Evolutionary conservation across 1,140 invertebrate genomes (phyloP).

Genomic region (Maconellicoccus hirsutus): DNA sequence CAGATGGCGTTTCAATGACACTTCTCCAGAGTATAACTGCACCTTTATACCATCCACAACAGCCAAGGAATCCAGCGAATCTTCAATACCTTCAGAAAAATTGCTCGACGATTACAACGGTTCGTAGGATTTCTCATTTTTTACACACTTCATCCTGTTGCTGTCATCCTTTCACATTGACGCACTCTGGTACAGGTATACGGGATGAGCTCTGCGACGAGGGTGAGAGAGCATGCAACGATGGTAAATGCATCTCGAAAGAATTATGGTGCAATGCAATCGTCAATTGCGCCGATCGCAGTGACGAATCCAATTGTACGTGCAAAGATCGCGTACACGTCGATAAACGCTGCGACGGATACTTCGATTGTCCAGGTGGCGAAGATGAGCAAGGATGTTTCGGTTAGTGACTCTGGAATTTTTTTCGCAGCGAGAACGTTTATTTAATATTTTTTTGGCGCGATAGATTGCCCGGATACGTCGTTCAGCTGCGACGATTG

Average conservation of each 20-base stretch:
- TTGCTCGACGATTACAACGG: no score
- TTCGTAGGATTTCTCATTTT: no score
- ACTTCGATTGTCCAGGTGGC: constrained; percentile 52
- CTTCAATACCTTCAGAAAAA: no score
- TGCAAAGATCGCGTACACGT: constrained; percentile 51
- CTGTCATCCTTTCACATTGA: no score
- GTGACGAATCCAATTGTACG: constrained; percentile 64
- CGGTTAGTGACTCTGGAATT: constrained; percentile 40
- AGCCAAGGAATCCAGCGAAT: no score
- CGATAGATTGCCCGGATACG: constrained; percentile 47
- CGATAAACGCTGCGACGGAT: constrained; percentile 63
- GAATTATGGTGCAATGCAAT: constrained; percentile 56
- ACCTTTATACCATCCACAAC: no score
- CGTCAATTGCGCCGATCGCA: constrained; percentile 60
- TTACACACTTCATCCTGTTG: no score
- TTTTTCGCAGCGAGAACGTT: not conserved
- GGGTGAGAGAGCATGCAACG: not conserved
- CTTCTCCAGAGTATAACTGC: no score
- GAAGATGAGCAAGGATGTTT: constrained; percentile 67
- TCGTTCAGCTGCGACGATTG: constrained; percentile 53
- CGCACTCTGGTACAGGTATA: no score
- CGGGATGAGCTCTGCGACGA: no score
- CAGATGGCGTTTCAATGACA: no score
- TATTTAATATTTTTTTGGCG: no score
- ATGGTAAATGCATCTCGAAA: constrained; percentile 21